Evolutionary conservation across 2,797 vertebrate genomes (phyloP).

Genomic region (Coluber constrictor): DNA sequence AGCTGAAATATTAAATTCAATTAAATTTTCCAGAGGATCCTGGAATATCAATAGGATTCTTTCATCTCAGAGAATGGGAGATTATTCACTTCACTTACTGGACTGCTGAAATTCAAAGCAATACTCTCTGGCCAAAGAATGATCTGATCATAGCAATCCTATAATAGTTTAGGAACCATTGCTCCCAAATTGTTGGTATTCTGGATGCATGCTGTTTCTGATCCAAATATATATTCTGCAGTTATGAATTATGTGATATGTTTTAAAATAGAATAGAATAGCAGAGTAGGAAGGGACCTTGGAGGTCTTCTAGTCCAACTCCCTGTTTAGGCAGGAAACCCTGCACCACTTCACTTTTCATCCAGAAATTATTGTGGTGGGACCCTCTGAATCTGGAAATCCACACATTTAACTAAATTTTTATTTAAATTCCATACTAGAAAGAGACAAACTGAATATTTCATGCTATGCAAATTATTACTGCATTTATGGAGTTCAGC

Average conservation of each 20-base stretch:
- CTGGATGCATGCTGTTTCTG: not conserved
- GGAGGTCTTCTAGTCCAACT: no score
- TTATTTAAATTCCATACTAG: not conserved
- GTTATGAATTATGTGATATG: not conserved
- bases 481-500: constrained; percentile 1
- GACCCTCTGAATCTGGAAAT: not conserved
- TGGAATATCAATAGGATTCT: not conserved
- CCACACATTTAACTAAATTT: not conserved
- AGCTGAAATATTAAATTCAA: not conserved
- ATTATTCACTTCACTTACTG: not conserved
- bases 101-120: not conserved
- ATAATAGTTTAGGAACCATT: not conserved
- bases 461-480: not conserved
- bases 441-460: not conserved
- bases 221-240: not conserved
- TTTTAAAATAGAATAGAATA: not conserved
- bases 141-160: not conserved
- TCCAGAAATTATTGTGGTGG: not conserved
- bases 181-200: not conserved
- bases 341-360: not conserved
- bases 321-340: no score
- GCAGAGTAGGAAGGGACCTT: no score
- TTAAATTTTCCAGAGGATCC: not conserved
- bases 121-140: not conserved
- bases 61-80: not conserved